These are phyloP conservation scores for Amblyopsis hoosieri DNA, from an alignment of 2,797 vertebrate species.

Conservation along the genomic window DNA sequence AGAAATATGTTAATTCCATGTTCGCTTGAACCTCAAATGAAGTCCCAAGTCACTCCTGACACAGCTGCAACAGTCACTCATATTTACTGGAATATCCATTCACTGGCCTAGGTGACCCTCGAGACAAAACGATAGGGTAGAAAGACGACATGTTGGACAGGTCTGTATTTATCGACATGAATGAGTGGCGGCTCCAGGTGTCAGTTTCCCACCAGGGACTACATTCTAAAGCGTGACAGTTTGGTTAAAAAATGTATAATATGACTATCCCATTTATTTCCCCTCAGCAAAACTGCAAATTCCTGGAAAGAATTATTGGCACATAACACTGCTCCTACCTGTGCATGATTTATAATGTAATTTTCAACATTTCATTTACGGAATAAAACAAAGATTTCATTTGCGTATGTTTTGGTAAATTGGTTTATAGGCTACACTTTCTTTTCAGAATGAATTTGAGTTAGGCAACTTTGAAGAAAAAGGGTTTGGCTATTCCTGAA, in stretches of 20 bases:
- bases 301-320: slow-evolving; percentile 6
- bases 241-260: slow-evolving; percentile 36
- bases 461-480: no score
- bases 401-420: no score
- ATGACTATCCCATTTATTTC: slow-evolving; percentile 26
- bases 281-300: slow-evolving; percentile 25
- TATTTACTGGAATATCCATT: slow-evolving; percentile 63
- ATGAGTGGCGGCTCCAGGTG: slow-evolving; percentile 61
- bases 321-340: no score
- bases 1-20: slow-evolving; percentile 29
- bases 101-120: slow-evolving; percentile 16
- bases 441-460: no score
- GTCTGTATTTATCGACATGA: slow-evolving; percentile 53
- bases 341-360: no score
- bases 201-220: slow-evolving; percentile 50
- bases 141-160: slow-evolving; percentile 32
- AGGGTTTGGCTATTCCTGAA: no score
- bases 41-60: slow-evolving; percentile 56
- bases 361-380: no score
- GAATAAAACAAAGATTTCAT: no score
- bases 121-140: slow-evolving; percentile 49
- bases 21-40: slow-evolving; percentile 60
- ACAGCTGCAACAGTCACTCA: slow-evolving; percentile 51
- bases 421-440: no score
- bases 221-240: slow-evolving; percentile 21